Base-by-base conservation (phyloP, 2,888 invertebrate species). In the Sialis fuliginosa region DNA sequence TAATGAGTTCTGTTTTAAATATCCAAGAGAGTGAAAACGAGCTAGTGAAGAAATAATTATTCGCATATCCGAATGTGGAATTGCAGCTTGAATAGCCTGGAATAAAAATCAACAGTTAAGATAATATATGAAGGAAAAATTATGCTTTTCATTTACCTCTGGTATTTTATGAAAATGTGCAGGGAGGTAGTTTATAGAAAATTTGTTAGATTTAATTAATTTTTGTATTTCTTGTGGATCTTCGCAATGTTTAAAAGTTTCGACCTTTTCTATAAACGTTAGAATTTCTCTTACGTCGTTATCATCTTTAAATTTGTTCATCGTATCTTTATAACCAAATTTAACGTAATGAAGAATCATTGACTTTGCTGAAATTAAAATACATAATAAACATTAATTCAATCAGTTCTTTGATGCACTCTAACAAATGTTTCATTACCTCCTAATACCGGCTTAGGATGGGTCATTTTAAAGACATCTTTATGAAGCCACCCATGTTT, bases 401-500 rank as follows among this genome's bases (percentile, higher is more conserved):
- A 12, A 7, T 5, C 6, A 5, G 7, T 5, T 12, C 10, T 6
- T n/a, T n/a, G 8, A n/a, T 8, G 35, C 35, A n/a, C n/a, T 4
- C 9, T 35, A 35, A 35, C 37, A 12, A 10, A n/a, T n/a, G 4
- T 6, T 37, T 66, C 69, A 65, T 63, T 60, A 62, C 76, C 68
- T 52, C 62, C 58, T 48, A 63, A 61, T n/a, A 64, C 61, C 41
- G 70, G 53, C 59, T 74, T 74, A 4, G 72, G 56, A 59, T 80
- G 81, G 32, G 70, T 75, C 55, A 79, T 69, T 54, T 74, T 72
- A 1, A 80, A 63, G n/a, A 86, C 66, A 54, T 81, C 83, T 55
- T 76, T 78, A 59, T 87, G 86, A 0, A 74, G 73, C 68, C 83
- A 80, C 5, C 80, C 79, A 54, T 79, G 72, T 51, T 76, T 70